These are phyloP conservation scores for Tipula lateralis DNA, from an alignment of 2,888 invertebrate genomes.

Conservation along the genomic window DNA sequence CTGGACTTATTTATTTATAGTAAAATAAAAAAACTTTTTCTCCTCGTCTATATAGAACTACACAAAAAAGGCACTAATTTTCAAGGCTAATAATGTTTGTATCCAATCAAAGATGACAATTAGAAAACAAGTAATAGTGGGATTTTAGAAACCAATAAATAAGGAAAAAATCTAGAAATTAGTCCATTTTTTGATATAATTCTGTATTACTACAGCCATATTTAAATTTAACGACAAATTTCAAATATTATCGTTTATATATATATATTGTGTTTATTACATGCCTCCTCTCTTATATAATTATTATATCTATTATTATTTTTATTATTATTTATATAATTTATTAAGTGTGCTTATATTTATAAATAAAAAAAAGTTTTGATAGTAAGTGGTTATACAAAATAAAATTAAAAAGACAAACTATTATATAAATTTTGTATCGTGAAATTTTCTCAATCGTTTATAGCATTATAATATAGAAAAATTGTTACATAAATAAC, in stretches of 20 bases:
- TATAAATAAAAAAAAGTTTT: conserved; percentile 6
- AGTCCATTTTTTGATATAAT: neutral
- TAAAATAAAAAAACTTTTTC: neutral
- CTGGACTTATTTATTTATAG: too few relatives aligned
- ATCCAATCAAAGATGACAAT: neutral
- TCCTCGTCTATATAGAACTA: neutral
- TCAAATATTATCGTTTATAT: conserved; percentile 8
- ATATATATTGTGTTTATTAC: neutral
- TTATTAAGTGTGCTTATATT: conserved; percentile 19
- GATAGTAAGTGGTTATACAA: neutral
- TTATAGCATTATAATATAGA: neutral
- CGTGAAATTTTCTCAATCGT: neutral
- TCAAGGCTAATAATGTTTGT: conserved; percentile 25
- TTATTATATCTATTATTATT: neutral
- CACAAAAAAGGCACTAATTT: conserved; percentile 27
- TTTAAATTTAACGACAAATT: conserved; percentile 24
- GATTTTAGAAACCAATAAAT: conserved; percentile 3
- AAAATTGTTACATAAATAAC: neutral
- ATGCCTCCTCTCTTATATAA: neutral
- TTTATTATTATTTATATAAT: neutral
- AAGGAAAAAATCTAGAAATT: neutral
- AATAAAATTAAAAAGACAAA: neutral
- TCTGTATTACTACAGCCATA: neutral
- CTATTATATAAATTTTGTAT: neutral
- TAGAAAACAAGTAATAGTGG: neutral